Conservation (phyloP, 1,140 invertebrate genomes). For the Dermatophagoides farinae region DNA sequence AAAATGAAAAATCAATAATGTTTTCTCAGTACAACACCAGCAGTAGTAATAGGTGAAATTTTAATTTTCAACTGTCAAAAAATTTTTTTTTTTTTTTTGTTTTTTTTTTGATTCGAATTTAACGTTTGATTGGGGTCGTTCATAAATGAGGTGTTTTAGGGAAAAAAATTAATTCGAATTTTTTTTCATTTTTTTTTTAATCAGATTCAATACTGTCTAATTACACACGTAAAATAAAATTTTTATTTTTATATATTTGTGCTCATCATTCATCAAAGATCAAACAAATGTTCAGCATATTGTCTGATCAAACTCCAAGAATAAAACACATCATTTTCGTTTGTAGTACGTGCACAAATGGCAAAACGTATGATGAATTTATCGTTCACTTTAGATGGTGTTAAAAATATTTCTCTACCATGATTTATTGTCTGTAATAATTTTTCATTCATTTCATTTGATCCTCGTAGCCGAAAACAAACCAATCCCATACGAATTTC, state of each 20-base stretch:
- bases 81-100: too few relatives aligned
- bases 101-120: too few relatives aligned
- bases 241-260: too few relatives aligned
- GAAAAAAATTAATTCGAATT: too few relatives aligned
- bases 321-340: conserved; percentile 46
- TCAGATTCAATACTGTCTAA: too few relatives aligned
- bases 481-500: conserved; percentile 56
- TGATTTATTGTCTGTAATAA: conserved; percentile 51
- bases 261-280: too few relatives aligned
- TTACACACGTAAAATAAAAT: too few relatives aligned
- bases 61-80: not conserved
- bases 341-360: conserved; percentile 48
- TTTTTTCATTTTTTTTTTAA: too few relatives aligned
- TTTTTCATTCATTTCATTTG: conserved; percentile 46
- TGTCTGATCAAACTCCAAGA: conserved; percentile 57
- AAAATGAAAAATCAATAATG: too few relatives aligned
- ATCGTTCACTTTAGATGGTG: conserved; percentile 44
- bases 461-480: conserved; percentile 59
- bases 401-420: conserved; percentile 59
- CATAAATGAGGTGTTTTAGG: not conserved
- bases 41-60: not conserved
- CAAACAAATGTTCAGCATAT: conserved; percentile 20
- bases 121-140: not conserved
- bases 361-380: conserved; percentile 56
- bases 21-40: too few relatives aligned